Base-by-base conservation (phyloP, 1,140 invertebrate genomes). In the Ericerus pela region DNA sequence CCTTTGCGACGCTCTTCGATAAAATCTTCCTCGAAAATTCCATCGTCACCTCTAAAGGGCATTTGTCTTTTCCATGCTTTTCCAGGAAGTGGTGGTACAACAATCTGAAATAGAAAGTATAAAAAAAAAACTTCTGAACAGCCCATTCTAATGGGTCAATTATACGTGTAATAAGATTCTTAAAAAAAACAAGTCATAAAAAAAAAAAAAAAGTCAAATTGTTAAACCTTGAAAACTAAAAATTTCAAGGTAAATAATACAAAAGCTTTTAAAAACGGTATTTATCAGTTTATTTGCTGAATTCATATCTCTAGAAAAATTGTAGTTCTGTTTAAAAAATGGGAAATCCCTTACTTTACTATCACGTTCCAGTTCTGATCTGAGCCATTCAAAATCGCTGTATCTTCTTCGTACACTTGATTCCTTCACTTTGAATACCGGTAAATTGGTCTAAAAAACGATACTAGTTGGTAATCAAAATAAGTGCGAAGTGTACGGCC, bases 371-470 rank as follows among this genome's bases (percentile, higher is more conserved):
- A 99, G 72, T 78, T 99, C 96, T 73, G 91, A 96, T 72, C 94
- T 82, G 43, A 99, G 73, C 96, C 96, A 99, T 76, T 99, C 96
- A 75, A 99, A 99, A 74, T 99, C 96, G 75, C 93, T 97, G 74
- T 99, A 99, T 70, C 96, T 78, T 67, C 96, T 78, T 64, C 96
- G 76, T 1, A 99, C 96, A 69, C 83, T 95, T 0, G 95, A 99
- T 69, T 99, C 96, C 75, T 99, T 99, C 10, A 97, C 84, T 80
- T 97, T 98, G 73, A 99, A 99, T 57, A 99, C 94, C 53, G 96
- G 96, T 64, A 99, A 76, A 74, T 99, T 99, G 62, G 96, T 99
- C 95, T 99, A 76, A 58, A 85, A 83, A 63, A 65, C n/a, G n/a
- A n/a, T n/a, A n/a, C n/a, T n/a, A n/a, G n/a, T n/a, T n/a, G n/a